Evolutionary conservation across 2,888 invertebrate species (phyloP).

Genomic region (Baronia brevicornis): DNA sequence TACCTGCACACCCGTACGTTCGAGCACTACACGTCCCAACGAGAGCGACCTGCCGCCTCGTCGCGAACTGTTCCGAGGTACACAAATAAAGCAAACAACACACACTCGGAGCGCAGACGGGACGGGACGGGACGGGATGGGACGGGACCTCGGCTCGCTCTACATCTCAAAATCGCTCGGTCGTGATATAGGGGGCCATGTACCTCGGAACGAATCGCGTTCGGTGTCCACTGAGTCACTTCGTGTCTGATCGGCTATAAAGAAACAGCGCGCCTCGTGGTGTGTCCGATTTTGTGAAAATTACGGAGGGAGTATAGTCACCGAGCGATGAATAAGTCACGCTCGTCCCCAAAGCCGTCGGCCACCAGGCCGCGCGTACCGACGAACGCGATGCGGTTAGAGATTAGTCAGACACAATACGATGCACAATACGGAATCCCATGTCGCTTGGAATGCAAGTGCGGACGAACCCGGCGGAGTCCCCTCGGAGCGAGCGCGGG

Average conservation of each 20-base stretch:
- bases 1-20: slow-evolving; percentile 77
- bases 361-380: slow-evolving; percentile 26
- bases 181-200: slow-evolving; percentile 73
- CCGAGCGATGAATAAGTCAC: slow-evolving; percentile 21
- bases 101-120: slow-evolving; percentile 52
- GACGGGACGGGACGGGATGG: slow-evolving; percentile 43
- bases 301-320: slow-evolving; percentile 21
- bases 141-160: slow-evolving; percentile 68
- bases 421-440: slow-evolving; percentile 58
- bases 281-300: slow-evolving; percentile 33
- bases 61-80: slow-evolving; percentile 74
- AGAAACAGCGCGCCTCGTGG: slow-evolving; percentile 41
- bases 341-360: slow-evolving; percentile 23
- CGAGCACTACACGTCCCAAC: slow-evolving; percentile 34
- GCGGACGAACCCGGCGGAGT: slow-evolving; percentile 51
- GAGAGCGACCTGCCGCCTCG: slow-evolving; percentile 31
- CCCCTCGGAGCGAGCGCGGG: slow-evolving; percentile 44
- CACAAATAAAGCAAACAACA: slow-evolving; percentile 73
- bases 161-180: slow-evolving; percentile 77
- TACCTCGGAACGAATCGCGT: slow-evolving; percentile 76
- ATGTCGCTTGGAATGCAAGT: slow-evolving; percentile 77
- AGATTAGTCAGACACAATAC: slow-evolving; percentile 40
- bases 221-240: slow-evolving; percentile 49
- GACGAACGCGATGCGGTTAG: slow-evolving; percentile 30
- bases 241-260: slow-evolving; percentile 47